phyloP scores from a whole-genome alignment of 2,113 vertebrate genomes.

The Micromys minutus region DNA sequence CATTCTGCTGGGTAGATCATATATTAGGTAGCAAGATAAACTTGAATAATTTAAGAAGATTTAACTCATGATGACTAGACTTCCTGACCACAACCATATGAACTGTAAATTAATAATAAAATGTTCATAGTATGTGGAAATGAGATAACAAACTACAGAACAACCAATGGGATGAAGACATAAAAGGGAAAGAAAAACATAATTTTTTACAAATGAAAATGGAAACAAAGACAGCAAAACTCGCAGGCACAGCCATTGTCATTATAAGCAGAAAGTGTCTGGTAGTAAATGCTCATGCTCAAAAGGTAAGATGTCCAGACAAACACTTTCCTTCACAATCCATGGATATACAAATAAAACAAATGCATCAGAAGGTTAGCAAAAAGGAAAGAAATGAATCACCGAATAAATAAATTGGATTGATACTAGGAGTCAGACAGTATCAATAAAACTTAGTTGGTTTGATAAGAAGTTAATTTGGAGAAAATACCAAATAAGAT shows the following conservation, averaged over 20 bases:
- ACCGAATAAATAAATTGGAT: neutral
- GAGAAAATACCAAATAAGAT: neutral
- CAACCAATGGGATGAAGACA: neutral
- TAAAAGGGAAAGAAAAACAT: neutral
- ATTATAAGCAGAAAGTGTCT: neutral
- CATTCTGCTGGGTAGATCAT: neutral
- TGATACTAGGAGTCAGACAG: neutral
- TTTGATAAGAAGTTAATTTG: neutral
- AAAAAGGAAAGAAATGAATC: neutral
- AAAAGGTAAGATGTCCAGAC: neutral
- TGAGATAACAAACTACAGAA: neutral
- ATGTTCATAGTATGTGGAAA: neutral
- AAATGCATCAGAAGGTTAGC: neutral
- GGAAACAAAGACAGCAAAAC: neutral
- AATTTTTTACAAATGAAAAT: neutral
- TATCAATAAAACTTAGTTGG: neutral
- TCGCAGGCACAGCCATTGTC: neutral
- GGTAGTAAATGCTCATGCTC: neutral
- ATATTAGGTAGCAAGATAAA: neutral
- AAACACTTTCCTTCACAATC: neutral
- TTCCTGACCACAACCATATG: neutral
- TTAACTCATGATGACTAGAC: neutral
- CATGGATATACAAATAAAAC: neutral
- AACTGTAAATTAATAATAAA: neutral
- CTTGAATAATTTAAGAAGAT: neutral